phyloP scores from a whole-genome alignment of 2,888 invertebrate species.

The Agonopterix subpropinquella region DNA sequence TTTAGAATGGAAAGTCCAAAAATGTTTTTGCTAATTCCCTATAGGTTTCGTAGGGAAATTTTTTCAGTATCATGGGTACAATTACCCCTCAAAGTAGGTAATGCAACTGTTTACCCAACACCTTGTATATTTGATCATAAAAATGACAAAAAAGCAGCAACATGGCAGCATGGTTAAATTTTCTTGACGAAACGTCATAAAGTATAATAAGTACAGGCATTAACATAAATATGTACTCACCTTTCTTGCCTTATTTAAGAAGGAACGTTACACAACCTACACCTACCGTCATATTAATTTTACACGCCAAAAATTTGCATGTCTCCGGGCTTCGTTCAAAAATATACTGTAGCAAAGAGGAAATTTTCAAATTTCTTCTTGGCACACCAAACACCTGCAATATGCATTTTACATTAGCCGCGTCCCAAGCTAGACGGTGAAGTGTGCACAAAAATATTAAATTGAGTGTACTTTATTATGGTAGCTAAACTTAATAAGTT shows the following conservation, averaged over 20 bases:
- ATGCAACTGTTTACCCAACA: no score
- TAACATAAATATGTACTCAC: not conserved
- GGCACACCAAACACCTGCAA: constrained; percentile 38
- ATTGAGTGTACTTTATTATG: constrained; percentile 5
- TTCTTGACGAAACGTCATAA: no score
- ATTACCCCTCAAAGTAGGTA: no score
- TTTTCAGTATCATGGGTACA: no score
- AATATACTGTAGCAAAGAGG: constrained; percentile 12
- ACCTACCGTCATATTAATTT: constrained; percentile 18
- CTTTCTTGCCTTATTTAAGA: no score
- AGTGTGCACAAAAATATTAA: constrained; percentile 10
- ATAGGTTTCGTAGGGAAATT: no score
- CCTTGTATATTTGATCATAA: no score
- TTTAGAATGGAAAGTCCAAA: no score
- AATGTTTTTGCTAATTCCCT: no score
- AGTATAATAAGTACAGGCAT: no score
- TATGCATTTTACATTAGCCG: constrained; percentile 53
- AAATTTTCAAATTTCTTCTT: constrained; percentile 34
- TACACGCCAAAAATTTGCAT: constrained; percentile 20
- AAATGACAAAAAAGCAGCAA: no score
- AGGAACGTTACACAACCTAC: not conserved
- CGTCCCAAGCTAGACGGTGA: constrained; percentile 14
- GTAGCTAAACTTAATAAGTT: not conserved
- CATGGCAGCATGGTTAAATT: no score
- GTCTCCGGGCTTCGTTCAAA: constrained; percentile 15